Base-by-base conservation (phyloP, 1,140 invertebrate genomes). In the Potamilus streckersoni region DNA sequence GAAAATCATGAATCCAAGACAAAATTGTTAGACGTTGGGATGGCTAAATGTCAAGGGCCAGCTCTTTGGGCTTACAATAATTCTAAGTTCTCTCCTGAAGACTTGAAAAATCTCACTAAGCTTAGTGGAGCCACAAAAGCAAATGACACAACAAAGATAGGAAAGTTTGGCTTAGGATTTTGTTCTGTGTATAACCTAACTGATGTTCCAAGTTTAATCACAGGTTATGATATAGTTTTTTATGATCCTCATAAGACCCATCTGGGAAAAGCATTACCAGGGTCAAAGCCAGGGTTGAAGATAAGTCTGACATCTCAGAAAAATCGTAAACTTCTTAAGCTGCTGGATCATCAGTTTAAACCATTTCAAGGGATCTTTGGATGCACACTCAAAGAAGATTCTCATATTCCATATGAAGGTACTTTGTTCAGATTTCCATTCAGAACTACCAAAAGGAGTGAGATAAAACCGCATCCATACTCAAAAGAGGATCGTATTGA, bases 141-240 rank as follows among this genome's bases (percentile, higher is more conserved):
- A 67, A 68, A 79, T 20, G 72, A 82, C 17, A 72, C 73, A 58
- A 79, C 82, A 38, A 88, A 86, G 73, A 82, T 87, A 64, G 87
- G 87, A 68, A 80, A 76, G 57, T 88, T 87, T 84, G 86, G 87
- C 2, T 73, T 87, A 12, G 86, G 86, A 8, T 87, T 87, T 76
- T 86, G 86, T 73, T 74, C 87, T 38, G 85, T 87, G 5, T 88
- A 87, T 74, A 88, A 87, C 69, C 66, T 87, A 13, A 87, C 86
- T 17, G 87, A 88, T 76, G 80, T 86, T 14, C 86, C 86, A 13
- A 85, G 84, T 71, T 86, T 88, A 64, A 73, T 88, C 3, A 85
- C 83, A 62, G 61, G 82, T 60, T 60, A 86, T 49, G 81, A 69
- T 57, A 27, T 86, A 49, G 85, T 86, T 2, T 80, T 88, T 17